Conservation (phyloP, 1,140 invertebrate species). For the Hyles euphorbiae region DNA sequence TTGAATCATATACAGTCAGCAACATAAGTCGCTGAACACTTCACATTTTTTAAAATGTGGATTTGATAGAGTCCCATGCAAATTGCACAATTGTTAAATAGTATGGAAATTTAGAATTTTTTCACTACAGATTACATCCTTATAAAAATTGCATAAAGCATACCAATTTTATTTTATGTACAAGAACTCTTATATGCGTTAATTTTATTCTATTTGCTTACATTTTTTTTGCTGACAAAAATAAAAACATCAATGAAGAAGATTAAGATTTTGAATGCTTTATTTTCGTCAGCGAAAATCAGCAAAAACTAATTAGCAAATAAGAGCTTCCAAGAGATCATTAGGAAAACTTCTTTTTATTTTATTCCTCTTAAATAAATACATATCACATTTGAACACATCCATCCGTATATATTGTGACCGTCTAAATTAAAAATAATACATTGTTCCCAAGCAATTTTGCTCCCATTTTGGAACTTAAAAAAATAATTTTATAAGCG, state of each 20-base stretch:
- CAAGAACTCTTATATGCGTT: slow-evolving; percentile 63
- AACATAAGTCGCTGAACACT: too few species aligned
- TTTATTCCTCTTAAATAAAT: slow-evolving; percentile 67
- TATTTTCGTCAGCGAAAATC: slow-evolving; percentile 26
- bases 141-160: slow-evolving; percentile 58
- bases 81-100: too few species aligned
- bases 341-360: slow-evolving; percentile 69
- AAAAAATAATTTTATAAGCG: slow-evolving; percentile 2
- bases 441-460: slow-evolving; percentile 45
- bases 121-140: slow-evolving; percentile 42
- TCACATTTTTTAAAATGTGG: too few species aligned
- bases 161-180: slow-evolving; percentile 73
- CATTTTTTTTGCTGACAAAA: slow-evolving; percentile 26
- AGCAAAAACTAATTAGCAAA: slow-evolving; percentile 40
- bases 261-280: slow-evolving; percentile 1
- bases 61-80: too few species aligned
- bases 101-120: slow-evolving; percentile 55
- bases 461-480: slow-evolving; percentile 35
- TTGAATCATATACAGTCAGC: too few species aligned
- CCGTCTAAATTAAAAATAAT: slow-evolving; percentile 27
- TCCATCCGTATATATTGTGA: slow-evolving; percentile 58
- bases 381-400: slow-evolving; percentile 74
- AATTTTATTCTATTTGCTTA: slow-evolving; percentile 23
- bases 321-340: slow-evolving; percentile 72
- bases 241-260: slow-evolving; percentile 4